Base-by-base conservation (phyloP, 2,888 invertebrate genomes). In the Pinctada fucata region DNA sequence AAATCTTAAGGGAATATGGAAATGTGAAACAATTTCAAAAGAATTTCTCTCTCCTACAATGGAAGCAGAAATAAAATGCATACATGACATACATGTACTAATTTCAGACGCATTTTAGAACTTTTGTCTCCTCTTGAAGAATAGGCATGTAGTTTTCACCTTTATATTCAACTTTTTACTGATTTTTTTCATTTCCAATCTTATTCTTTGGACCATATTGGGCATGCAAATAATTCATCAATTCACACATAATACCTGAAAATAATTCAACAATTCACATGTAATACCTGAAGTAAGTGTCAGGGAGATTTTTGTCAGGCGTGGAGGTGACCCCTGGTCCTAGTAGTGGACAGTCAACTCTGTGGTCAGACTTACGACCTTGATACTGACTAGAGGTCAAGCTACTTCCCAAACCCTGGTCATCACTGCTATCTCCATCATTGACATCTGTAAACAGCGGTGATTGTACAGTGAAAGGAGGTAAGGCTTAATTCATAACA, bases 241-340 rank as follows among this genome's bases (percentile, higher is more conserved):
- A 31, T 31, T 31, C 31, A 31, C 31, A 31, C 31, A 31, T 31
- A 31, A 31, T 31, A 31, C 31, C 31, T 31, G 31, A 31, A 31
- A 31, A 31, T 31, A 31, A 31, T 31, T 31, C 31, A 31, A 31
- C 31, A 31, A 31, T 31, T 31, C 31, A 31, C 31, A 31, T 31
- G 31, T 31, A 31, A 13, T 75, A 80, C 80, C 75, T 80, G 47
- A 78, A 72, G 63, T 74, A 78, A 45, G 80, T 74, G 6, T 78
- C 76, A 47, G 77, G 10, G 49, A 74, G 71, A 6, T 79, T 73
- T 80, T 85, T 86, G 71, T 84, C 86, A 49, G 87, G 87, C n/a
- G 88, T 86, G 31, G 88, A 86, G 3, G 87, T 87, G 45, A 87
- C 80, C 2, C 84, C 85, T 5, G 85, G 87, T 13, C 79, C 83